Evolutionary conservation across 2,888 invertebrate species (phyloP), one percentile per base, ranked within the genome.

Genomic region (Dicyrtoma fusca): DNA sequence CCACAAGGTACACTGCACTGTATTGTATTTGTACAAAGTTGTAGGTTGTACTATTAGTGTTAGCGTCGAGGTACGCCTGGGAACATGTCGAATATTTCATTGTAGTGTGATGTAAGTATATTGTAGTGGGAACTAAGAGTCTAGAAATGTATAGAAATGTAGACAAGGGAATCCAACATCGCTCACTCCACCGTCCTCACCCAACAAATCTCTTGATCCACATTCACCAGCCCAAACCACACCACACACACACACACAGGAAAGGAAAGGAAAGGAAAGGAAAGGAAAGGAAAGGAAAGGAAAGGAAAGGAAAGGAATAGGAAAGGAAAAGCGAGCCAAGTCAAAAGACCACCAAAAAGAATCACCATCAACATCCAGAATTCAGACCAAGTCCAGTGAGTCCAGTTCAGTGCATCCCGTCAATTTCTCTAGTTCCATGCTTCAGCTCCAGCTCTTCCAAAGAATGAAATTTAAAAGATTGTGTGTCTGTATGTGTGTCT

Each of bases 391-490:
- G 34, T 34, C 34, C 34, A 34, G 4, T 5, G 34, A 34, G 34
- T 34, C 34, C 34, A 34, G n/a, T n/a, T n/a, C n/a, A n/a, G n/a
- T n/a, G n/a, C n/a, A n/a, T n/a, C n/a, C n/a, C n/a, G n/a, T n/a
- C n/a, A 34, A 34, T 8, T 34, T 34, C 34, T 34, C 34, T 3
- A 34, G 34, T 5, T 34, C 34, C 34, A 34, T 3, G n/a, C 49
- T 17, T 17, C 49, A 49, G 19, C 5, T 19, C 49, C 49, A 49
- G 49, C 34, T 34, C 34, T 3, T 8, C 42, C 42, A 10, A 65
- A 17, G 66, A 55, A 66, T 66, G 34, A 65, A 65, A 49, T 53
- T 66, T 53, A 53, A 66, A 53, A 66, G 25, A 53, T 53, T 11
- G 53, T 51, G 19, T 66, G 57, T 61, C 8, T n/a, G n/a, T n/a